These are phyloP conservation scores for Escarpia spicata DNA, from an alignment of 2,888 invertebrate genomes.

Conservation along the genomic window DNA sequence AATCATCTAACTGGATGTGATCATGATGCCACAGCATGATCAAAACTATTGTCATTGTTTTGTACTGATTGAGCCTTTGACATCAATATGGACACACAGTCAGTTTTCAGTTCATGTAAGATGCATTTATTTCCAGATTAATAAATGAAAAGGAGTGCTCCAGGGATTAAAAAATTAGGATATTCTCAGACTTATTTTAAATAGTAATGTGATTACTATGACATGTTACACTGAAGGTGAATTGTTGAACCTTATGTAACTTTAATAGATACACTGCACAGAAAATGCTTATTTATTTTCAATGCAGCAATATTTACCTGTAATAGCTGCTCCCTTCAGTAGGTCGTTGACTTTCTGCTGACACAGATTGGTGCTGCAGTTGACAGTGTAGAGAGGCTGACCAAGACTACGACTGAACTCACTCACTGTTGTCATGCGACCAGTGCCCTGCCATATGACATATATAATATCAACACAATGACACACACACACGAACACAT, in stretches of 20 bases:
- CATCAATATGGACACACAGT: too few relatives aligned
- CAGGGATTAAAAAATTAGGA: not conserved
- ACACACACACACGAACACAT: not conserved
- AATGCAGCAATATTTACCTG: slow-evolving; percentile 45
- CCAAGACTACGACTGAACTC: slow-evolving; percentile 58
- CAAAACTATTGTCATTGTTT: too few relatives aligned
- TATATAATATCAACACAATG: not conserved
- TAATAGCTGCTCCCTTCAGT: slow-evolving; percentile 59
- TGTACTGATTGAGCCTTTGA: too few relatives aligned
- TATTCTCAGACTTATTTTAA: too few relatives aligned
- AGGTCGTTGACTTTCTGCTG: slow-evolving; percentile 57
- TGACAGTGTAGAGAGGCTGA: slow-evolving; percentile 58
- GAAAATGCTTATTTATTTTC: not conserved
- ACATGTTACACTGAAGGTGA: not conserved
- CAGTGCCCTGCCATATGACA: slow-evolving; percentile 51
- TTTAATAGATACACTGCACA: not conserved
- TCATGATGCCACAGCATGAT: too few relatives aligned
- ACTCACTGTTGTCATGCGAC: slow-evolving; percentile 51
- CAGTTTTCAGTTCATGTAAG: not conserved
- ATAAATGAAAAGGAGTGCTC: not conserved
- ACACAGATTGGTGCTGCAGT: slow-evolving; percentile 55
- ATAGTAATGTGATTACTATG: not conserved
- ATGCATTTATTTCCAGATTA: not conserved
- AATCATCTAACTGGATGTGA: too few relatives aligned
- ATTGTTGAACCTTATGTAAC: not conserved